Base-by-base conservation (phyloP, 1,140 invertebrate genomes). In the Adoxophyes honmai region DNA sequence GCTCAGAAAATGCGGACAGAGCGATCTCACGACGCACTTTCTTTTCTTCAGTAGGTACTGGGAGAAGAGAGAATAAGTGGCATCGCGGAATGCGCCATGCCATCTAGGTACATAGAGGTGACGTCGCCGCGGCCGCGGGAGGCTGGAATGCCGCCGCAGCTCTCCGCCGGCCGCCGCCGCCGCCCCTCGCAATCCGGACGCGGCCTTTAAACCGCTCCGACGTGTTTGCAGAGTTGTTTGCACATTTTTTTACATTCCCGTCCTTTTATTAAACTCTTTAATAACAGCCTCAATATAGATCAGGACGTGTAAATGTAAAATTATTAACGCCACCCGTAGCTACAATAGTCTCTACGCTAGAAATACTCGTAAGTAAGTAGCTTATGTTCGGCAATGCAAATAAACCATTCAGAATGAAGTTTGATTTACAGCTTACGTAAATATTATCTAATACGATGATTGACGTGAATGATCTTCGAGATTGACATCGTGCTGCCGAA, bases 181-280 rank as follows among this genome's bases (percentile, higher is more conserved):
- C 76, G 67, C 75, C 81, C 81, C 79, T 78, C 79, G 69, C 85
- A 81, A 86, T 83, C 82, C 80, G 81, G 80, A 80, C 78, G 72
- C 81, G 78, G 81, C 75, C 78, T 86, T 84, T 82, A 83, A 86
- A 84, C 85, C 77, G 76, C 81, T 75, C 81, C 81, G 66, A 88
- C 85, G 85, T 88, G 83, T 88, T 86, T 81, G 76, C 82, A 67
- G 72, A 86, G 73, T 84, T 85, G 81, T 86, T 88, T 86, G 81
- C 84, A 87, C 84, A 86, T 85, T 86, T 86, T 88, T 86, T 85
- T 86, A 80, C 79, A 81, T 83, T 86, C 75, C 73, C 75, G 68
- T 67, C 72, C 78, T 79, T 73, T 79, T 83, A 86, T 81, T 82
- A 78, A 74, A 74, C 73, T 65, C 66, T 69, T 62, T 71, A 66